Evolutionary conservation across 2,113 vertebrate genomes (phyloP), one percentile per base, ranked within the genome.

Genomic region (Donacobius atricapilla): DNA sequence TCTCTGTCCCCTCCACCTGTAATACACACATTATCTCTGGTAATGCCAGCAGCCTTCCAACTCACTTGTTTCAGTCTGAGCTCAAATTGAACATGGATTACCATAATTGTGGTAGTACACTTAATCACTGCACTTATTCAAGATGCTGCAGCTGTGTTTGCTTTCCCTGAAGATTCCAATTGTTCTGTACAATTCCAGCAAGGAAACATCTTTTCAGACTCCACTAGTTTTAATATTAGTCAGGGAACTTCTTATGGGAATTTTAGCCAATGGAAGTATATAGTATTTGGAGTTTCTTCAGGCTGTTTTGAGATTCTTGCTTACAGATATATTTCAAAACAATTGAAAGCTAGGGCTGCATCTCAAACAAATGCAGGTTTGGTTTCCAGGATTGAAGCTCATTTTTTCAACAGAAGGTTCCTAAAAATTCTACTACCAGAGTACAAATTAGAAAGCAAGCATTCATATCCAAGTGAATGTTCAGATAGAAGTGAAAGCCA

Each of bases 71-170:
- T 82, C 73, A n/a, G 28, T 56, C 17, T 33, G 60, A 69, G 13
- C 61, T 88, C 50, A 65, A 63, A 70, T 30, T 77, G 64, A 77
- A 72, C 44, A 4, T 4, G 53, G 71, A 33, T 68, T 63, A 71
- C 37, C 25, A 12, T 45, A 64, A 63, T 33, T 80, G 15, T 37
- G n/a, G n/a, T n/a, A 48, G 37, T 71, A 78, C 61, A 71, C 60
- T 88, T 93, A 96, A 83, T 89, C 83, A 91, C 63, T 87, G 44
- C 42, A 70, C 15, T 68, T 83, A 63, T 4, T 71, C 92, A 96
- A 50, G 90, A 76, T 82, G 86, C 94, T 94, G 90, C 91, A 97
- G 71, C 45, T 83, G 39, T 95, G 83, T 97, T 92, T 97, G 83
- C 90, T 96, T 91, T 94, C 50, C 35, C 64, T 86, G 54, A 94